Evolutionary conservation across 1,140 invertebrate genomes (phyloP).

Genomic region (Eufriesea mexicana): DNA sequence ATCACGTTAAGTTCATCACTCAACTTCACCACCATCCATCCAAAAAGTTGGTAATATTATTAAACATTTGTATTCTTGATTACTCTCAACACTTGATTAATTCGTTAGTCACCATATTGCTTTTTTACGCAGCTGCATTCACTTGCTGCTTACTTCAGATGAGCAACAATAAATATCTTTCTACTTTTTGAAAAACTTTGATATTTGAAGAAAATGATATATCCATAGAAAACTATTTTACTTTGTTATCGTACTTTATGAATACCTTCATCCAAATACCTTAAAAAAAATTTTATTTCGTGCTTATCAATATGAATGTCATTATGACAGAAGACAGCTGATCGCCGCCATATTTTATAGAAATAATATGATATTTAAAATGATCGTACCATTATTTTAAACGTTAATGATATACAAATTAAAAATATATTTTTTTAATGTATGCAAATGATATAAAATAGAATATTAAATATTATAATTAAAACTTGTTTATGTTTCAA

Average conservation of each 20-base stretch:
- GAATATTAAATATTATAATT: background rate
- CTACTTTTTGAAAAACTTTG: background rate
- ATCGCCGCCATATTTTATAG: conserved; percentile 65
- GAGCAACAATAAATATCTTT: conserved; percentile 30
- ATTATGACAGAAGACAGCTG: conserved; percentile 71
- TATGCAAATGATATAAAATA: background rate
- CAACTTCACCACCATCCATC: conserved; percentile 64
- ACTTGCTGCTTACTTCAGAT: conserved; percentile 64
- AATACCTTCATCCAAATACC: background rate
- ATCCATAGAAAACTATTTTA: background rate
- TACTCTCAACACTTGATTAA: conserved; percentile 73
- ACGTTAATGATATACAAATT: background rate
- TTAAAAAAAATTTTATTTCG: background rate
- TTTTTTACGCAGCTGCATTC: conserved; percentile 62
- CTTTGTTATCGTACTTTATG: background rate
- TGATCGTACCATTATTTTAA: background rate
- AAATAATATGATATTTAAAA: conserved; percentile 57
- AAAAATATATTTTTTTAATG: background rate
- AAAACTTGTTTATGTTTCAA: background rate
- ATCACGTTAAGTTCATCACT: conserved; percentile 75
- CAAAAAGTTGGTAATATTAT: conserved; percentile 75
- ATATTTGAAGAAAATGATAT: background rate
- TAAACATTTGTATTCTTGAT: conserved; percentile 70
- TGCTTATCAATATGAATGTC: conserved; percentile 49
- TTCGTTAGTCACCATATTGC: conserved; percentile 78